Base-by-base conservation (phyloP, 1,140 invertebrate genomes). In the Drosophila subpulchrella region DNA sequence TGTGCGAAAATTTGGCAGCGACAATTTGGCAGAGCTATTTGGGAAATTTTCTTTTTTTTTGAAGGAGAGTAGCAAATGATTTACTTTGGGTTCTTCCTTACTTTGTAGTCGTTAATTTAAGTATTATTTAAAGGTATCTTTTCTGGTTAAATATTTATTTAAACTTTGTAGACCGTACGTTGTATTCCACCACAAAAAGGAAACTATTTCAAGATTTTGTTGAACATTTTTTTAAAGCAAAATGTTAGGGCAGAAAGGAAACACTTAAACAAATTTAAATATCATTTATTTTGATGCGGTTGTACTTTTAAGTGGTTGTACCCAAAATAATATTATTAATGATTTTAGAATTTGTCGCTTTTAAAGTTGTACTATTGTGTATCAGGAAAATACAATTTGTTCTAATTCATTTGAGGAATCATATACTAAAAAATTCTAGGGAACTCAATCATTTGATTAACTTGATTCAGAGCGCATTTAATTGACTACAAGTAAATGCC, bases 1-100 rank as follows among this genome's bases (percentile, higher is more conserved):
- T 65, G 53, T 75, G 73, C 50, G 60, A 51, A 44, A 39, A 44
- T 51, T 67, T 65, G 70, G 70, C 66, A 71, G 24, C 41, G 20
- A 3, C 7, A 70, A 71, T 36, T 48, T 57, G 66, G 67, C 36
- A 48, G 0, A 56, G 59, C 27, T n/a, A 15, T 34, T 67, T 46
- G 62, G n/a, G 13, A 34, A 11, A n/a, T 24, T 41, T 63, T 5
- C 34, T 8, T 15, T 1, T 15, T 1, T 48, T 32, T 38, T 11
- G 39, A 41, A 15, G 24, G 8, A 15, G 47, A 4, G n/a, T 1
- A 3, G n/a, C 4, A 17, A 17, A 11, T 30, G 2, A 15, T 7
- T 15, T 44, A 17, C 7, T 42, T 44, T 44, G 15, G 15, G 36
- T 4, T 44, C 13, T 42, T 30, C 24, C 15, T 32, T 20, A 17